Conservation (phyloP, 2,113 vertebrate species). For the Empidonax traillii region DNA sequence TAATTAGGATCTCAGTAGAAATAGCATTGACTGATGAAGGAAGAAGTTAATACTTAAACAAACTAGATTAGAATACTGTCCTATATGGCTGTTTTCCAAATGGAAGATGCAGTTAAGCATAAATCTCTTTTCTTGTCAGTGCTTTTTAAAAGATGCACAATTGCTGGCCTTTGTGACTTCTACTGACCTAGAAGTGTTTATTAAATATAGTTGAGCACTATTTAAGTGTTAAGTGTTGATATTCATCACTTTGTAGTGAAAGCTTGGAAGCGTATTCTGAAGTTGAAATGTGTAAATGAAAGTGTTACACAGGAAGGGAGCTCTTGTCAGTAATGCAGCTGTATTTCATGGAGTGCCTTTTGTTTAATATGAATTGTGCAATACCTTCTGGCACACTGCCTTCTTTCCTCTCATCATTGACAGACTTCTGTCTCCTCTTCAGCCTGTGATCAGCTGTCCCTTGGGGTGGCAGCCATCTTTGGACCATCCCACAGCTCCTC, state of each 20-base stretch:
- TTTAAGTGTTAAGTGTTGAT: background rate
- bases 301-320: background rate
- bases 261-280: background rate
- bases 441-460: conserved; percentile 99
- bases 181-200: background rate
- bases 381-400: conserved; percentile 53
- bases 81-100: background rate
- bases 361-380: background rate
- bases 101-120: background rate
- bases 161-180: background rate
- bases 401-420: conserved; percentile 66
- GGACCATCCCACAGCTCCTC: conserved; percentile 99
- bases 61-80: background rate
- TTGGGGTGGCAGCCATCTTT: conserved; percentile 98
- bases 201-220: background rate
- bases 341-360: background rate
- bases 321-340: background rate
- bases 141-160: background rate
- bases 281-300: background rate
- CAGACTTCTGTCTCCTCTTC: conserved; percentile 71
- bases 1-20: background rate
- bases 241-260: background rate
- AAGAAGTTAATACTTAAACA: background rate
- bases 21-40: background rate
- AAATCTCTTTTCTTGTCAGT: background rate